Evolutionary conservation across 2,113 vertebrate species (phyloP), one percentile per base, ranked within the genome.

Genomic region (Hylia prasina): DNA sequence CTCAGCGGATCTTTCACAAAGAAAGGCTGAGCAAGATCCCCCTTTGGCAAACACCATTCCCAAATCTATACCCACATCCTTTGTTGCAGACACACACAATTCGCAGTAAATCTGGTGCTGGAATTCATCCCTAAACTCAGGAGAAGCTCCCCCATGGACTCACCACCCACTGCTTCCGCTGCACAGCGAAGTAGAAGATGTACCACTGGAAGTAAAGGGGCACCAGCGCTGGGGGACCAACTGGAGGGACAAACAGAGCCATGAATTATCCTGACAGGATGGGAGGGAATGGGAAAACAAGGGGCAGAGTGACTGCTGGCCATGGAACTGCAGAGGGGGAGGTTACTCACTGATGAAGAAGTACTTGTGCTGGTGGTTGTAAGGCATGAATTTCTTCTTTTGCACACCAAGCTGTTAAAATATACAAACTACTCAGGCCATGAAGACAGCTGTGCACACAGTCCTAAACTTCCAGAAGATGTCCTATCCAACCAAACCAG

Each of bases 341-440:
- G 13, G 58, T 82, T 95, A 98, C 98, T 99, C 96, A 99, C 98
- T 97, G 93, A 99, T 94, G 82, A 97, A 97, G 97, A 98, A 99
- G 84, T 99, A 99, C 82, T 98, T 98, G 97, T 99, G 98, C 94
- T 99, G 98, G 93, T 99, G 97, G 81, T 99, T 98, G 70, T 99
- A 99, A 2, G 98, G 98, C 98, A 99, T 98, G 90, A 98, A 98
- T 84, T 98, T 99, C 91, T 98, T 98, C 97, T 99, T 99, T 56
- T 98, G 97, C 31, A 96, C 94, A 56, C 98, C 98, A 30, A 98
- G 98, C 98, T 99, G 97, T 84, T 69, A 64, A 89, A 85, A 60
- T 0, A 90, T 64, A 45, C 47, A 76, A 54, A 53, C 35, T 11
- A 63, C 15, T 73, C 39, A 71, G 69, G 76, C 65, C 78, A 6